Conservation (phyloP, 2,113 vertebrate genomes). For the Octodon degus region DNA sequence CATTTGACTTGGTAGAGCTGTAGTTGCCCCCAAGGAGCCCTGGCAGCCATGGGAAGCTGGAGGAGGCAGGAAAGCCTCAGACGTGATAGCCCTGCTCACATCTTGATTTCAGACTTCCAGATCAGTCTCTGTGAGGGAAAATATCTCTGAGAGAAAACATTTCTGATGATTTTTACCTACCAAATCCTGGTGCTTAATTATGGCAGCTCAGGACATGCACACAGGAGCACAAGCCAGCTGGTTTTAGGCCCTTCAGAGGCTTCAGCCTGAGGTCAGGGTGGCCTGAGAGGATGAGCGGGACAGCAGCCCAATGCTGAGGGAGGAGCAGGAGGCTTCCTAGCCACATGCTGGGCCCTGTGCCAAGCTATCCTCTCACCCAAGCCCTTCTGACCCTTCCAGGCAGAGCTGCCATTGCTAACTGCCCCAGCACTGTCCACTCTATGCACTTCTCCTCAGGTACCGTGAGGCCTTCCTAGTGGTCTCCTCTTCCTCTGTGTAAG, state of each 20-base stretch:
- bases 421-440: background rate
- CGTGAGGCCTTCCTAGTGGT: background rate
- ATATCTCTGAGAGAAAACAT: background rate
- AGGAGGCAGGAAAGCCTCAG: background rate
- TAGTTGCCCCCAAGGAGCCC: background rate
- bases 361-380: fast-evolving
- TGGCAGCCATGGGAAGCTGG: background rate
- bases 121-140: background rate
- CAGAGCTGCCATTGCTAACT: too few species aligned
- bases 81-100: background rate
- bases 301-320: fast-evolving
- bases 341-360: background rate
- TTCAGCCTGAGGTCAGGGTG: too few species aligned
- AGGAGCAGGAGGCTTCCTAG: background rate
- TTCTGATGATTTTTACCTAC: background rate
- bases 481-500: background rate
- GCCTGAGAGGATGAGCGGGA: background rate
- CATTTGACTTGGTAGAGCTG: background rate
- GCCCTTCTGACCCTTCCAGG: too few species aligned
- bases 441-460: background rate
- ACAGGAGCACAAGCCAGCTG: background rate
- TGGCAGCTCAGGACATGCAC: background rate
- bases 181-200: too few species aligned
- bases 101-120: background rate
- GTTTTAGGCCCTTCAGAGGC: background rate